Percentiles rank a stretch among this genome's conserved stretches.
These are phyloP conservation scores for Notechis scutatus DNA, from an alignment of 2,113 vertebrate genomes.

Conservation along the genomic window DNA sequence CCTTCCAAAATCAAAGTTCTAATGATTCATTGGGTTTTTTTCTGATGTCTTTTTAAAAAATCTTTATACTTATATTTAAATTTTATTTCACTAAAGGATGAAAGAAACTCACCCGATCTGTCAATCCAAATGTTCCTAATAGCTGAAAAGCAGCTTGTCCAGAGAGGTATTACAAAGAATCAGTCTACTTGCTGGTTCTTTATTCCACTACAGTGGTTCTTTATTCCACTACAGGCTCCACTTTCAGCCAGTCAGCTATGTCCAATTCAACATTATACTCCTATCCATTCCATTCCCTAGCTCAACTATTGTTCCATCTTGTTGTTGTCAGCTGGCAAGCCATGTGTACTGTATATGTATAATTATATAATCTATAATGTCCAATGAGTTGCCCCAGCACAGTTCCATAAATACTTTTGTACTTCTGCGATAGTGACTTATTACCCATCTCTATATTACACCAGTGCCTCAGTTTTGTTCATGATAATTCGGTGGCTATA, in stretches of 20 bases:
- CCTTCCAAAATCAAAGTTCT: neutral
- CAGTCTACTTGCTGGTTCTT: neutral
- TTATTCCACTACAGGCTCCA: neutral
- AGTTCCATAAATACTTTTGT: neutral
- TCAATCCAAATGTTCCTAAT: neutral
- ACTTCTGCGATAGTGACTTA: neutral
- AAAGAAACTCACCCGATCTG: neutral
- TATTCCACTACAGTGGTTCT: neutral
- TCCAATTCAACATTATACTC: neutral
- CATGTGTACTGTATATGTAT: neutral
- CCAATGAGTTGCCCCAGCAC: neutral
- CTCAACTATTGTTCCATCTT: neutral
- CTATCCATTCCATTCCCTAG: neutral
- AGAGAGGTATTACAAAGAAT: neutral
- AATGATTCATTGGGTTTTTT: neutral
- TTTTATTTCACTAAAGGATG: neutral
- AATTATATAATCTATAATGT: neutral
- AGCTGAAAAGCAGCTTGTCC: neutral
- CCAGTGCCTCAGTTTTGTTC: neutral
- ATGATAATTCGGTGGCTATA: neutral
- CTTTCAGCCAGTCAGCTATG: neutral
- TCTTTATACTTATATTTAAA: neutral
- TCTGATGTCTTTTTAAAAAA: neutral
- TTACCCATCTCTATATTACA: neutral
- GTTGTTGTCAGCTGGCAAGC: neutral